A percentile compares a stretch with the other conserved stretches of the same genome.
Evolutionary conservation across 2,888 invertebrate species (phyloP).

Genomic region (Caprella mutica): DNA sequence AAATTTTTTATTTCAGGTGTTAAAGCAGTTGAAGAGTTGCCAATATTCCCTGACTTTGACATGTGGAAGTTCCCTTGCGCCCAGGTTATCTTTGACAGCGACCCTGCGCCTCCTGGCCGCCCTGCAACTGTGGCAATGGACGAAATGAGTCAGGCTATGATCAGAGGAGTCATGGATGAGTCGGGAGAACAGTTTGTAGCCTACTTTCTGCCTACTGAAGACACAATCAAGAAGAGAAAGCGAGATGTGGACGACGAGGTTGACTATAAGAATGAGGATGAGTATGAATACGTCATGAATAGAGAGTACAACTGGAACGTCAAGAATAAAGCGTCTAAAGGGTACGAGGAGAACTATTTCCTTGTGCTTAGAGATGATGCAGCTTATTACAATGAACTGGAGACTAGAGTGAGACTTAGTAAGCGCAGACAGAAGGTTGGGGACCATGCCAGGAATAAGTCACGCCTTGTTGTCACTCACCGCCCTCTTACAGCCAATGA

Average conservation of each 20-base stretch:
- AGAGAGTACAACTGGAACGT: slow-evolving; percentile 99
- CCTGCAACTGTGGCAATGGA: slow-evolving; percentile 79
- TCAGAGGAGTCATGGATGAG: slow-evolving; percentile 98
- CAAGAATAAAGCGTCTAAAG: slow-evolving; percentile 87
- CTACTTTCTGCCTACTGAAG: slow-evolving; percentile 90
- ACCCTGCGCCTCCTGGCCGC: slow-evolving; percentile 84
- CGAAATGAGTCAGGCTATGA: slow-evolving; percentile 99
- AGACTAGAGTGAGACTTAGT: slow-evolving; percentile 85
- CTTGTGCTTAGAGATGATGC: slow-evolving; percentile 80
- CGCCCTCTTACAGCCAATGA: slow-evolving; percentile 72
- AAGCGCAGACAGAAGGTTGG: slow-evolving; percentile 74
- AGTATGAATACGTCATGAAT: slow-evolving; percentile 94
- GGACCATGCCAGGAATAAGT: slow-evolving; percentile 55
- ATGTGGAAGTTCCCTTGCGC: slow-evolving; percentile 98
- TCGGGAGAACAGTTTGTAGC: slow-evolving; percentile 98
- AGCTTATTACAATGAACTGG: slow-evolving; percentile 88
- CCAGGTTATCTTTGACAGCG: slow-evolving; percentile 91
- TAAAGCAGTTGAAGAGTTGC: slow-evolving; percentile 71
- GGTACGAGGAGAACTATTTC: slow-evolving; percentile 95
- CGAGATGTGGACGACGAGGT: slow-evolving; percentile 62
- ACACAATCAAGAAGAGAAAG: slow-evolving; percentile 77
- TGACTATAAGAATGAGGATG: slow-evolving; percentile 76
- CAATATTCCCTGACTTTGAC: slow-evolving; percentile 89
- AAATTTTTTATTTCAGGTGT: too few relatives aligned
- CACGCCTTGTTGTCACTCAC: slow-evolving; percentile 78